Evolutionary conservation across 1,140 invertebrate genomes (phyloP).

Genomic region (Drosophila hydei): DNA sequence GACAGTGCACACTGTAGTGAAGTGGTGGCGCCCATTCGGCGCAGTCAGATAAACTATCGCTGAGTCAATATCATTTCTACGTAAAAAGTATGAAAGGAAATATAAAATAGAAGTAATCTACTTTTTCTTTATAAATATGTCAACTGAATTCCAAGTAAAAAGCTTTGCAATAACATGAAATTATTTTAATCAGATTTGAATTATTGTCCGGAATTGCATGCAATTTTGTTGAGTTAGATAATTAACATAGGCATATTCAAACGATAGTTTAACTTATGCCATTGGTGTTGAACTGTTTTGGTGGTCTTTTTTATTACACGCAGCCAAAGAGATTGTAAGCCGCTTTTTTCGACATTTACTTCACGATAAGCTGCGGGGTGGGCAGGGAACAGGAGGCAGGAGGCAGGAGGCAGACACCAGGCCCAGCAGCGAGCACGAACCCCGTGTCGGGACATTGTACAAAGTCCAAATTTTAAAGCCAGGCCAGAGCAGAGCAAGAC

Average conservation of each 20-base stretch:
- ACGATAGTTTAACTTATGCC: slow-evolving; percentile 20
- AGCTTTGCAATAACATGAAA: too few relatives aligned
- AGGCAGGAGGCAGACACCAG: slow-evolving; percentile 1
- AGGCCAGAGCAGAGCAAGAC: slow-evolving; percentile 30
- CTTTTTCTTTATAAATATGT: background rate
- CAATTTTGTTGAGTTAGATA: background rate
- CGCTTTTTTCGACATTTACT: slow-evolving; percentile 66
- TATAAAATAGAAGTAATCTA: too few relatives aligned
- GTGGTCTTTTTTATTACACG: slow-evolving; percentile 45
- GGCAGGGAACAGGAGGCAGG: background rate
- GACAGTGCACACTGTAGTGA: background rate
- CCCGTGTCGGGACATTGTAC: slow-evolving; percentile 45
- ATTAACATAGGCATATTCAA: background rate
- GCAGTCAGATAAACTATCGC: background rate
- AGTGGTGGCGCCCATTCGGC: slow-evolving; percentile 27
- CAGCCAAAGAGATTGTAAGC: slow-evolving; percentile 68
- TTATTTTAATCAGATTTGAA: too few relatives aligned
- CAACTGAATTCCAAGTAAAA: too few relatives aligned
- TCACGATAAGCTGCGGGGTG: slow-evolving; percentile 18
- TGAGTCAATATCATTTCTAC: too few relatives aligned
- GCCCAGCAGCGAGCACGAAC: slow-evolving; percentile 45
- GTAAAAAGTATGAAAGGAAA: too few relatives aligned
- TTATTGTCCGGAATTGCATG: background rate
- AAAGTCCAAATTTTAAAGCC: slow-evolving; percentile 75
- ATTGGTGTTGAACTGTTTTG: slow-evolving; percentile 35